These are phyloP conservation scores for Oxyura jamaicensis DNA, from an alignment of 2,113 vertebrate species.

Conservation along the genomic window DNA sequence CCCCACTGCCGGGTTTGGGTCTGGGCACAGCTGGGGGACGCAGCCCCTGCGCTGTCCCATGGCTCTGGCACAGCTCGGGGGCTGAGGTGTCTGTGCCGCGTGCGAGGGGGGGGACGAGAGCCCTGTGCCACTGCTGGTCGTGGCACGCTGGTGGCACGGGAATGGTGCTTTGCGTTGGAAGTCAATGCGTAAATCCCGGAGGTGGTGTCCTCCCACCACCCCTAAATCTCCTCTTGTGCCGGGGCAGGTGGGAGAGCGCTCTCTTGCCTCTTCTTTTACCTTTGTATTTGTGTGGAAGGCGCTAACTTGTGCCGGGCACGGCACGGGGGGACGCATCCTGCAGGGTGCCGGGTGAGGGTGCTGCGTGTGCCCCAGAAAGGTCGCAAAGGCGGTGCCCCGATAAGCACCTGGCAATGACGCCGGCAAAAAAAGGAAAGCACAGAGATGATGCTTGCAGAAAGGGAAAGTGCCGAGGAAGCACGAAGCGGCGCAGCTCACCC, in stretches of 20 bases:
- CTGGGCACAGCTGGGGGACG: too few species aligned
- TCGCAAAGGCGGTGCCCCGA: neutral
- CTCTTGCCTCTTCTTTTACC: neutral
- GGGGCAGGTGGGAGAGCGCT: neutral
- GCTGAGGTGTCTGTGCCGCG: neutral
- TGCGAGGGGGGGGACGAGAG: too few species aligned
- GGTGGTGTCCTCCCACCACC: rapidly evolving
- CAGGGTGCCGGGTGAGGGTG: neutral
- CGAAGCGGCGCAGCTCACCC: too few species aligned
- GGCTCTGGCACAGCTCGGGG: neutral
- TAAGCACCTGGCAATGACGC: neutral
- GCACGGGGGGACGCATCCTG: neutral
- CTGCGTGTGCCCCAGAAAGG: neutral
- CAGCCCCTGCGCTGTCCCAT: too few species aligned
- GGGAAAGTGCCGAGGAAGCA: too few species aligned
- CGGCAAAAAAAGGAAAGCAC: too few species aligned
- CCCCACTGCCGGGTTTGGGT: too few species aligned
- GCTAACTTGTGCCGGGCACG: too few species aligned
- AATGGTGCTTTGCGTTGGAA: too few species aligned
- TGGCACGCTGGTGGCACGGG: rapidly evolving
- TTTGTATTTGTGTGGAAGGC: neutral
- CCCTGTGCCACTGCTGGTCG: neutral
- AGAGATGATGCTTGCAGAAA: too few species aligned
- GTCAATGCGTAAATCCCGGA: rapidly evolving
- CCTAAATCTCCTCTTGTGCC: neutral